phyloP scores from a whole-genome alignment of 92 coral and sea anemone genomes.

The Isaurus tuberculatus region DNA sequence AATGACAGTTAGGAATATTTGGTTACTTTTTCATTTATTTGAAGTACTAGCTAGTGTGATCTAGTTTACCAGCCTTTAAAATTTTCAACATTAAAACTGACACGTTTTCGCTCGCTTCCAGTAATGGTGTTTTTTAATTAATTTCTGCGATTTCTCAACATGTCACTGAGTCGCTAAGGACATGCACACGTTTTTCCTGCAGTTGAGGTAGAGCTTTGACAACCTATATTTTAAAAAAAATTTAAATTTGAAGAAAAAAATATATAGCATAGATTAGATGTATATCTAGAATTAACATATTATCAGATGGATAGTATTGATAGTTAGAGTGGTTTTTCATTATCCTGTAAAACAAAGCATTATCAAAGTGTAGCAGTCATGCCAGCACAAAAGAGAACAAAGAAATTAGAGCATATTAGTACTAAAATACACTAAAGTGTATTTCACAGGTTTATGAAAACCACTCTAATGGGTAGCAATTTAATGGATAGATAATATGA shows the following conservation, averaged over 20 bases:
- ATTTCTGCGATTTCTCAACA: not conserved
- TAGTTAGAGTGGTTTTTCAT: too few relatives aligned
- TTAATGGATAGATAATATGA: too few relatives aligned
- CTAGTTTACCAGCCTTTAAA: not conserved
- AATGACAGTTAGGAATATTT: not conserved
- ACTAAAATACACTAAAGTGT: too few relatives aligned
- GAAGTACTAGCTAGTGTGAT: not conserved
- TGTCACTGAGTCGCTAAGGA: not conserved
- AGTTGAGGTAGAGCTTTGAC: conserved; percentile 9
- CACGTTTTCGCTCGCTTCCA: conserved; percentile 7
- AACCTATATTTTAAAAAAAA: not conserved
- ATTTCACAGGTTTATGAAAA: too few relatives aligned
- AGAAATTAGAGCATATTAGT: too few relatives aligned
- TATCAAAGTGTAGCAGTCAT: too few relatives aligned
- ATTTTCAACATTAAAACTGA: not conserved
- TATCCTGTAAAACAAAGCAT: too few relatives aligned
- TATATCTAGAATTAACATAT: too few relatives aligned
- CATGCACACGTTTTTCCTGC: not conserved
- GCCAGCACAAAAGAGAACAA: too few relatives aligned
- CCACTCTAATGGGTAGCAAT: too few relatives aligned
- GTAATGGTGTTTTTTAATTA: conserved; percentile 5
- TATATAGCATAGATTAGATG: too few relatives aligned
- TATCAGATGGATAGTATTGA: too few relatives aligned
- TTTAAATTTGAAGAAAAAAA: not conserved
- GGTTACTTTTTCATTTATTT: not conserved